Evolutionary conservation across 2,888 invertebrate genomes (phyloP).

Genomic region (Scelioninae gen. 2): DNA sequence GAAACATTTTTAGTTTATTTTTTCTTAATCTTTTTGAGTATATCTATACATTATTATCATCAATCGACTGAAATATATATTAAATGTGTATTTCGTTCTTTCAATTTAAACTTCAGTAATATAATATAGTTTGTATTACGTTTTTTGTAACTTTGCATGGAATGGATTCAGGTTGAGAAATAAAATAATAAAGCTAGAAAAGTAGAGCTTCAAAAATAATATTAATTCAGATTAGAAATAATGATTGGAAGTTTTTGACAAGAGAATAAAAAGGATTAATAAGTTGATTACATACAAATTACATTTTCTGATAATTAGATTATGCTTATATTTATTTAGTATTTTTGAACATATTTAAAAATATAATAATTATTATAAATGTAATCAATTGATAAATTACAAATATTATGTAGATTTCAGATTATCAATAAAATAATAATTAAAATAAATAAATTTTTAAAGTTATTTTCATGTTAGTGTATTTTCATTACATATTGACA

Average conservation of each 20-base stretch:
- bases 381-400: too few relatives aligned
- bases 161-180: slow-evolving; percentile 54
- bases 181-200: slow-evolving; percentile 58
- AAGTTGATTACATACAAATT: neutral
- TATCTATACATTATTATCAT: too few relatives aligned
- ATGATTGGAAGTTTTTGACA: neutral
- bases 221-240: slow-evolving; percentile 12
- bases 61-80: too few relatives aligned
- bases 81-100: neutral
- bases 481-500: neutral
- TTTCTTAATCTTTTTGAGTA: too few relatives aligned
- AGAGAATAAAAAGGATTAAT: neutral
- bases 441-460: neutral
- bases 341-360: neutral
- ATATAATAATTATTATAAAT: neutral
- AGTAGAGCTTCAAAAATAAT: slow-evolving; percentile 44
- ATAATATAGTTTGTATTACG: slow-evolving; percentile 29
- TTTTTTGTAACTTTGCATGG: slow-evolving; percentile 43
- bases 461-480: neutral
- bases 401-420: neutral
- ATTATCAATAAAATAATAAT: slow-evolving; percentile 1
- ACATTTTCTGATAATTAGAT: slow-evolving; percentile 8
- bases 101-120: slow-evolving; percentile 19
- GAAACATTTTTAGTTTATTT: slow-evolving; percentile 78
- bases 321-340: slow-evolving; percentile 21